Evolutionary conservation across 2,113 vertebrate genomes (phyloP), one percentile per base, ranked within the genome.

Genomic region (Callipepla squamata): DNA sequence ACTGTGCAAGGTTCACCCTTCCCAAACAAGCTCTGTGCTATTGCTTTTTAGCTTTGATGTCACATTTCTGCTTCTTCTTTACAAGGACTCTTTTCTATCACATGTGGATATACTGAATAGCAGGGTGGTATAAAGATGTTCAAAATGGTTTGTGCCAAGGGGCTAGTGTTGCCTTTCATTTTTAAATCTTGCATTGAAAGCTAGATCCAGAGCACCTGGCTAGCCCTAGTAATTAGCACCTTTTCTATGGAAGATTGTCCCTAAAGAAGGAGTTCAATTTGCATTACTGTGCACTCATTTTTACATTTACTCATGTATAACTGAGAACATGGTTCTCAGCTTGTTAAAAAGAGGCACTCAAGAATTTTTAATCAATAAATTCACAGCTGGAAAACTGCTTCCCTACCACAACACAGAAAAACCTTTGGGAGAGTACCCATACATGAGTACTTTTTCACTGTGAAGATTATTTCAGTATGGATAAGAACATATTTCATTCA

Each of bases 31-130:
- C 7, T 80, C 61, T 72, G 57, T 61, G 38, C 65, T 88, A 53
- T 55, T 92, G 85, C 61, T 88, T 75, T 88, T 86, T 78, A 88
- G 83, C 58, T 96, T 92, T 86, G 61, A 86, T 95, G 68, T 63
- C 57, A 77, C 51, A 88, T 92, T 93, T 87, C 83, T 96, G 32
- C 61, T 93, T 83, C 76, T 94, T 90, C 34, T 2, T 84, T 86
- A 67, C 77, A 92, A 93, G 62, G 61, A 61, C 30, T 45, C 48
- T 89, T 84, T 89, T 87, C 76, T 90, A 23, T 48, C 57, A 51
- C 22, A 30, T 40, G 69, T 9, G 17, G 57, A 62, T 16, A 8
- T 78, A 67, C 65, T 95, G 88, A 95, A 70, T 59, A 88, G 80
- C 55, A 72, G 76, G 69, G 69, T 92, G 34, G 61, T 67, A 83